Conservation (phyloP, 2,888 invertebrate species). For the Thecophora atra region DNA sequence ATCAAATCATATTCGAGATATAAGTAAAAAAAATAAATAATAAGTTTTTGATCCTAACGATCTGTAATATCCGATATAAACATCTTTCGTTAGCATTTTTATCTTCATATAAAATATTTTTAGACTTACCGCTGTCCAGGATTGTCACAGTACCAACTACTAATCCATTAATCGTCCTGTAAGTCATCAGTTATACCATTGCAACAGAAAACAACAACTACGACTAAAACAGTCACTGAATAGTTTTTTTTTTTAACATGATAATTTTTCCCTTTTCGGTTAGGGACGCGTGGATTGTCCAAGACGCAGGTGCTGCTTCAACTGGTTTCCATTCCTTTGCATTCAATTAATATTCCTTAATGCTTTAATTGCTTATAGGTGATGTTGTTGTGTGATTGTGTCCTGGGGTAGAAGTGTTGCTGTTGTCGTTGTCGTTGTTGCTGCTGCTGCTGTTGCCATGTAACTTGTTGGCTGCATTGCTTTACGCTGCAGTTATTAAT, state of each 20-base stretch:
- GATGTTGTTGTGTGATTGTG: neutral
- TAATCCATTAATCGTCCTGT: neutral
- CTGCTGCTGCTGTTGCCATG: neutral
- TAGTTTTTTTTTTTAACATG: neutral
- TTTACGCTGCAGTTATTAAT: neutral
- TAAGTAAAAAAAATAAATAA: too few relatives aligned
- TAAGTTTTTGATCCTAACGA: too few relatives aligned
- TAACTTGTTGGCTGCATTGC: constrained; percentile 1
- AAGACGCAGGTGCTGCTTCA: constrained; percentile 53
- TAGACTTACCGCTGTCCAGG: too few relatives aligned
- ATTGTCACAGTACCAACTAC: constrained; percentile 10
- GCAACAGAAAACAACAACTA: too few relatives aligned
- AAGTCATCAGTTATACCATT: neutral
- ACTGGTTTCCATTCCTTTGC: constrained; percentile 49
- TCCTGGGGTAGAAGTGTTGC: too few relatives aligned
- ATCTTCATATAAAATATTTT: too few relatives aligned
- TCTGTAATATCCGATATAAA: too few relatives aligned
- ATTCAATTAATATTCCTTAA: constrained; percentile 25
- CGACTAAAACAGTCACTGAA: too few relatives aligned
- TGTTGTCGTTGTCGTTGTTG: too few relatives aligned
- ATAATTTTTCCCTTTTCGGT: too few relatives aligned
- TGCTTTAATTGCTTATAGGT: constrained; percentile 29
- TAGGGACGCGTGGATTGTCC: constrained; percentile 13
- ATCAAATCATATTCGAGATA: too few relatives aligned
- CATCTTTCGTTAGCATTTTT: too few relatives aligned